Conservation (phyloP, 2,797 vertebrate species). For the Clarias platycephalus region DNA sequence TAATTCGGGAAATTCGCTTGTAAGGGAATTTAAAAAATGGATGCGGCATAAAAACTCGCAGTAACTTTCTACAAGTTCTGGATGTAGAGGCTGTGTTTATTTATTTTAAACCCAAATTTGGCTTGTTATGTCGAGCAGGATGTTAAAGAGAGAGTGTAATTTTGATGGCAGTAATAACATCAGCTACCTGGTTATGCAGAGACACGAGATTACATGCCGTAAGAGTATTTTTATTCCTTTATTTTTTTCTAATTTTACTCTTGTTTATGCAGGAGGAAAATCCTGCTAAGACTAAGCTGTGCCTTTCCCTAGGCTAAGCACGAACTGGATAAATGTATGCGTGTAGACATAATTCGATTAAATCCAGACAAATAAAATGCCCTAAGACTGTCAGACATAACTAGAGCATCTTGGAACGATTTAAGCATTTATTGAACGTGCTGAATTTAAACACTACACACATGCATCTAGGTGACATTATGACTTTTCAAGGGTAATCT, state of each 20-base stretch:
- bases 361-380: conserved; percentile 18
- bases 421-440: neutral
- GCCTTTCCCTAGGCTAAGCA: conserved; percentile 5
- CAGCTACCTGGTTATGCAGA: conserved; percentile 4
- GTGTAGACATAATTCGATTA: conserved; percentile 16
- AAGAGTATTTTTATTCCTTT: neutral
- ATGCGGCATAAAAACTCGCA: conserved; percentile 28
- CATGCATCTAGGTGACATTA: neutral
- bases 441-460: neutral
- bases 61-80: conserved; percentile 30
- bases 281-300: neutral
- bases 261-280: conserved; percentile 2
- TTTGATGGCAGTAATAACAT: conserved; percentile 13
- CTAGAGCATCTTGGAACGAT: neutral
- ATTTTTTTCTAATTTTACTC: conserved; percentile 14
- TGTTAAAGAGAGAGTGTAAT: conserved; percentile 20
- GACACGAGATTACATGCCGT: neutral
- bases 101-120: neutral
- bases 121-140: conserved; percentile 29
- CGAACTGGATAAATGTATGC: neutral
- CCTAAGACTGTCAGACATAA: neutral
- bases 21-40: conserved; percentile 35
- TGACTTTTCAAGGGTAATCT: neutral
- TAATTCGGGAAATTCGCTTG: conserved; percentile 64
- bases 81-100: conserved; percentile 11